Evolutionary conservation across 2,888 invertebrate genomes (phyloP).

Genomic region (Thymelicus sylvestris): DNA sequence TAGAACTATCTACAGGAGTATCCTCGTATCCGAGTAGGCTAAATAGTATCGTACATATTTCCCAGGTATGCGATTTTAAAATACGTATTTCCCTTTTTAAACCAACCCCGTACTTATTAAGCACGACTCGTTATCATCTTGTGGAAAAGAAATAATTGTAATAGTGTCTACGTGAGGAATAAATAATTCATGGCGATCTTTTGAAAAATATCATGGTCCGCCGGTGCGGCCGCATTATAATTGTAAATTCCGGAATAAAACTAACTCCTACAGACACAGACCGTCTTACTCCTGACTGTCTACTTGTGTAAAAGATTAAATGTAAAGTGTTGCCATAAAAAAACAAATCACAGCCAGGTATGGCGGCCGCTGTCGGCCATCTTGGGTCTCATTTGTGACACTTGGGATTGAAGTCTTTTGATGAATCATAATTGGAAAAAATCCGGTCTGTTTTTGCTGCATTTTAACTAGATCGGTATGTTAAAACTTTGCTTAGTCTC

Average conservation of each 20-base stretch:
- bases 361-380: conserved; percentile 26
- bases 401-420: conserved; percentile 24
- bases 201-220: conserved; percentile 76
- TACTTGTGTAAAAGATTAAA: conserved; percentile 31
- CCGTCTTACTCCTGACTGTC: conserved; percentile 38
- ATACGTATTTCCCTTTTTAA: conserved; percentile 16
- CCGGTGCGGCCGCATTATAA: conserved; percentile 72
- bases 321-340: conserved; percentile 28
- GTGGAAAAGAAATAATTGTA: conserved; percentile 78
- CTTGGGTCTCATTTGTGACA: conserved; percentile 31
- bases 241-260: conserved; percentile 69
- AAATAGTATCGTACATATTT: too few relatives aligned
- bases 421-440: conserved; percentile 23
- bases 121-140: conserved; percentile 68
- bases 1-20: too few relatives aligned
- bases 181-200: conserved; percentile 79
- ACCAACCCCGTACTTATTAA: conserved; percentile 58
- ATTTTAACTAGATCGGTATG: neutral
- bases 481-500: too few relatives aligned
- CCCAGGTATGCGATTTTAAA: neutral
- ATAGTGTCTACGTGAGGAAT: conserved; percentile 74
- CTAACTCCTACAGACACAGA: conserved; percentile 45
- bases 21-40: too few relatives aligned
- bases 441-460: neutral
- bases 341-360: conserved; percentile 28